Evolutionary conservation across 2,888 invertebrate genomes (phyloP).

Genomic region (Rhamnusium bicolor): DNA sequence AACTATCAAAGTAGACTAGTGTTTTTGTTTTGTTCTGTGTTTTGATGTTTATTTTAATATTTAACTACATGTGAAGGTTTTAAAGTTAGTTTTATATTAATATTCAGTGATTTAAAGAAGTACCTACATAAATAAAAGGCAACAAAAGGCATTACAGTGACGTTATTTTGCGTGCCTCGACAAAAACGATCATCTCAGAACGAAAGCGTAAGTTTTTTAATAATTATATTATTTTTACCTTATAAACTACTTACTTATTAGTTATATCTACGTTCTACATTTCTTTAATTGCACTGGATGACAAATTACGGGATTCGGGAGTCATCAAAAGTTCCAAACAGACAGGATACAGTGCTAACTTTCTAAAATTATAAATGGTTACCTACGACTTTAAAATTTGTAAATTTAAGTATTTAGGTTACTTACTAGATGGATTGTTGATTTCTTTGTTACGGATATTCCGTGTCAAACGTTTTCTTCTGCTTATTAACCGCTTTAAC

Average conservation of each 20-base stretch:
- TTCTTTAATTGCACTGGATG: neutral
- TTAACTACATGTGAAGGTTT: slow-evolving; percentile 11
- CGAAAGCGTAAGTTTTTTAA: slow-evolving; percentile 72
- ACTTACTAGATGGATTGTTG: neutral
- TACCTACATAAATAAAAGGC: slow-evolving; percentile 30
- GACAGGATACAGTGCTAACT: neutral
- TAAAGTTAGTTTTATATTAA: slow-evolving; percentile 7
- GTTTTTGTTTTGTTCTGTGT: slow-evolving; percentile 47
- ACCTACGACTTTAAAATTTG: neutral
- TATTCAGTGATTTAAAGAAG: slow-evolving; percentile 17
- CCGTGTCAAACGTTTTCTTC: slow-evolving; percentile 9
- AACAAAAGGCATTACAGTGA: slow-evolving; percentile 69
- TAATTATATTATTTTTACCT: neutral
- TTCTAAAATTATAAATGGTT: slow-evolving; percentile 5
- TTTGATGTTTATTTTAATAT: slow-evolving; percentile 38
- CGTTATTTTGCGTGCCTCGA: slow-evolving; percentile 77
- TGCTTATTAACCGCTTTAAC: neutral
- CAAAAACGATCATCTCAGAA: slow-evolving; percentile 76
- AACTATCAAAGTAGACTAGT: slow-evolving; percentile 32
- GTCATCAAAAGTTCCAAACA: neutral
- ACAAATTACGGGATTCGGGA: neutral
- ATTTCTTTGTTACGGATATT: slow-evolving; percentile 17
- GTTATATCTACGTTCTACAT: neutral
- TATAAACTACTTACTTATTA: neutral
- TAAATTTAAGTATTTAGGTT: slow-evolving; percentile 15